Percentiles rank a stretch among this genome's conserved stretches.
These are phyloP conservation scores for Neolamprologus sp. DNA, from an alignment of 2,113 vertebrate species.

Conservation along the genomic window DNA sequence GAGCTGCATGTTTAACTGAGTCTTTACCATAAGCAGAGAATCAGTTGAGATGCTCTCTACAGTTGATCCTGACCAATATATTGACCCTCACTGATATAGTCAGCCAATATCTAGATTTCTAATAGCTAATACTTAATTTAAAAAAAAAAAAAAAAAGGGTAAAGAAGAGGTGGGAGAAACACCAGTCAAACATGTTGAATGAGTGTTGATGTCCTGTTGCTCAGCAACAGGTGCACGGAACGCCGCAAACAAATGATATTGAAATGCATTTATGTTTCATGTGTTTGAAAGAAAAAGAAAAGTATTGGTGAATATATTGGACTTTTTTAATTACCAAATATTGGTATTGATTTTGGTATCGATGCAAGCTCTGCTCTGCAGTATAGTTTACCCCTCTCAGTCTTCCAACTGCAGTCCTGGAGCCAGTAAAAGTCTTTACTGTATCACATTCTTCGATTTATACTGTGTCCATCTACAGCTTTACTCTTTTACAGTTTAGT, in stretches of 20 bases:
- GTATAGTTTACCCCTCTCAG: background rate
- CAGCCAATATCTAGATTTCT: background rate
- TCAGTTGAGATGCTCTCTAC: background rate
- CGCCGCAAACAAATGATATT: background rate
- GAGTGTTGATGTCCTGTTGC: background rate
- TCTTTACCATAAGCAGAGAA: background rate
- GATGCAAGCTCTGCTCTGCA: background rate
- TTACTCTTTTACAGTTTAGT: background rate
- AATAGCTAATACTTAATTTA: accelerated
- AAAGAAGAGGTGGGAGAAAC: background rate
- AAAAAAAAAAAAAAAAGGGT: background rate
- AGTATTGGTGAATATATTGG: background rate
- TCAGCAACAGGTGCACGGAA: background rate
- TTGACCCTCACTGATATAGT: background rate
- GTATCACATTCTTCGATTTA: background rate
- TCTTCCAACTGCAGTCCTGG: background rate
- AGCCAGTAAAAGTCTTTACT: background rate
- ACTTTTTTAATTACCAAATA: background rate
- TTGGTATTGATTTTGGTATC: background rate
- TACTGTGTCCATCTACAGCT: background rate
- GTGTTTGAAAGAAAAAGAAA: background rate
- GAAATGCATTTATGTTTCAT: background rate
- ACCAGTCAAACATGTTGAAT: background rate
- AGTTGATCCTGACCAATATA: background rate
- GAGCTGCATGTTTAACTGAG: background rate